Percentiles rank a stretch among this genome's conserved stretches.
These are phyloP conservation scores for Zaprionus lachaisei DNA, from an alignment of 1,140 invertebrate species.

Conservation along the genomic window DNA sequence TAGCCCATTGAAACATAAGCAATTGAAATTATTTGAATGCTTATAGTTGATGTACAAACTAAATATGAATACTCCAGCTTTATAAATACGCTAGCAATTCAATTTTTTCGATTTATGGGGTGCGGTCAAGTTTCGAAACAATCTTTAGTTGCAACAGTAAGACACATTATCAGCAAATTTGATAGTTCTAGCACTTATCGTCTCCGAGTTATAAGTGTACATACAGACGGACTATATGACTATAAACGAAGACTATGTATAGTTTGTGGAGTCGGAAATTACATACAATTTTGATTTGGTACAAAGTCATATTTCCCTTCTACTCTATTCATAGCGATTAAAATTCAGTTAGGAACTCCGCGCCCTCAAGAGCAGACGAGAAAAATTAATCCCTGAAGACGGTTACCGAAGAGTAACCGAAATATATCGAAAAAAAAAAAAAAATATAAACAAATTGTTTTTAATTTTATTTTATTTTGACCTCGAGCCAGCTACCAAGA, in stretches of 20 bases:
- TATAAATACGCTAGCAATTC: background rate
- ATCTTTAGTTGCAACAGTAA: background rate
- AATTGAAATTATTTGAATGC: background rate
- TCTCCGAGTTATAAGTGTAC: background rate
- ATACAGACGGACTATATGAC: background rate
- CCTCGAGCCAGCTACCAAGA: no score
- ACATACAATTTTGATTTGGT: no score
- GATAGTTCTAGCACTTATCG: background rate
- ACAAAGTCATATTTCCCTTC: no score
- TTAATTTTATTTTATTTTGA: no score
- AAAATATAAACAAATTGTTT: no score
- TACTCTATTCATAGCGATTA: no score
- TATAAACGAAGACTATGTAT: background rate
- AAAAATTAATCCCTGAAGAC: no score
- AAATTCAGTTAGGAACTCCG: no score
- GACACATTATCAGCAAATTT: background rate
- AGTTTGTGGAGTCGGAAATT: background rate
- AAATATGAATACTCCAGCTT: background rate
- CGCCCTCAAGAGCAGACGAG: no score
- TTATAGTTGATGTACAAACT: accelerated
- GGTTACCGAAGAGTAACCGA: no score
- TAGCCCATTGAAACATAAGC: accelerated
- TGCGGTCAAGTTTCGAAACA: background rate
- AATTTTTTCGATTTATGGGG: background rate
- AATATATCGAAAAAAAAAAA: no score